phyloP scores from a whole-genome alignment of 2,888 invertebrate genomes.

The Auanema freiburgensis region DNA sequence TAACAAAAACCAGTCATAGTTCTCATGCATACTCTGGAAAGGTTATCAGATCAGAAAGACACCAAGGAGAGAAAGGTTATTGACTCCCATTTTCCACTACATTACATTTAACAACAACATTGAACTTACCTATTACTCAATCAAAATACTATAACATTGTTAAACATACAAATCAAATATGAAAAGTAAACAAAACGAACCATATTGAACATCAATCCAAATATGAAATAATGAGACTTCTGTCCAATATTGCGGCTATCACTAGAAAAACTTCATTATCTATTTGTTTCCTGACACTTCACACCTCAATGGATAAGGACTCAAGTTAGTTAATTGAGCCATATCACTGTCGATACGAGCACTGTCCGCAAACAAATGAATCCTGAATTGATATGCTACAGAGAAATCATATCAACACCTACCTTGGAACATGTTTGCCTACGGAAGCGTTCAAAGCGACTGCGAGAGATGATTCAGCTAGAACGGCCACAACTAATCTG shows the following conservation, averaged over 20 bases:
- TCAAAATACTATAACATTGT: neutral
- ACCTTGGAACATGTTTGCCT: constrained; percentile 72
- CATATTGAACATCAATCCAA: constrained; percentile 38
- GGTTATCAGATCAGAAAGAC: neutral
- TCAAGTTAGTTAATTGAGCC: constrained; percentile 46
- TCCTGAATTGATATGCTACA: constrained; percentile 4
- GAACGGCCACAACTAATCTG: constrained; percentile 82
- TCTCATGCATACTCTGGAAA: constrained; percentile 68
- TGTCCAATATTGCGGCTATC: constrained; percentile 32
- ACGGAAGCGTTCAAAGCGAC: constrained; percentile 85
- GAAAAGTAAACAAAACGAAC: constrained; percentile 19
- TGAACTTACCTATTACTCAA: constrained; percentile 16
- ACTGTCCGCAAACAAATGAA: constrained; percentile 53
- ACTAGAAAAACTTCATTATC: neutral
- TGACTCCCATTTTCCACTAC: neutral
- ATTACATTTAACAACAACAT: constrained; percentile 13
- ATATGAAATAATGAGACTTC: constrained; percentile 38
- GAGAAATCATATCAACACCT: neutral
- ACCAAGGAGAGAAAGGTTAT: too few species aligned
- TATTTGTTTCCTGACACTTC: constrained; percentile 4
- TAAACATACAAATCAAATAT: neutral
- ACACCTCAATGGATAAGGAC: constrained; percentile 40
- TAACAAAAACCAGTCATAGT: constrained; percentile 89
- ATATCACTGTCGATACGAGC: constrained; percentile 52
- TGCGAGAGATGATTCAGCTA: constrained; percentile 76